These are phyloP conservation scores for Phaetusa simplex DNA, from an alignment of 2,113 vertebrate genomes.

Conservation along the genomic window DNA sequence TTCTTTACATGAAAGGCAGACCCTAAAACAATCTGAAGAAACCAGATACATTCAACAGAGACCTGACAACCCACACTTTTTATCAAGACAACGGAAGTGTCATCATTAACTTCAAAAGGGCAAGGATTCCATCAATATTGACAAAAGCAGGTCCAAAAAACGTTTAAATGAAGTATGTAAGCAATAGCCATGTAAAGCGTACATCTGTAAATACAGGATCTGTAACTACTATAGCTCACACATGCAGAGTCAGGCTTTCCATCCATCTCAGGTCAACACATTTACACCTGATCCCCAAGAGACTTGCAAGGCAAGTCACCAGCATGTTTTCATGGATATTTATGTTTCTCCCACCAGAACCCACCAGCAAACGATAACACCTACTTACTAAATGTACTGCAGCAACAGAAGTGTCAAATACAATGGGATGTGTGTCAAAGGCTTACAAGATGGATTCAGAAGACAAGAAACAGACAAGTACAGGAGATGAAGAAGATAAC, in stretches of 20 bases:
- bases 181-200: neutral
- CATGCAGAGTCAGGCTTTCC: rapidly evolving
- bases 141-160: neutral
- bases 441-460: neutral
- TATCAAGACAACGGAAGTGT: neutral
- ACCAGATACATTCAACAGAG: neutral
- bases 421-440: neutral
- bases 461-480: neutral
- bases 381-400: neutral
- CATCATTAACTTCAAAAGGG: neutral
- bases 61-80: neutral
- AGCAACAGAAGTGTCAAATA: neutral
- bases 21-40: neutral
- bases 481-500: neutral
- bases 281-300: neutral
- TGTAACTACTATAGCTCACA: neutral
- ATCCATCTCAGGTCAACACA: neutral
- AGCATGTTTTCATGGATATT: neutral
- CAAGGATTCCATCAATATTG: neutral
- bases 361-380: neutral
- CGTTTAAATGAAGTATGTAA: neutral
- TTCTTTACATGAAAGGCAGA: neutral
- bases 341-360: neutral
- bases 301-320: neutral
- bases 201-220: neutral